A percentile compares a stretch with the other conserved stretches of the same genome.
phyloP scores from a whole-genome alignment of 2,888 invertebrate genomes.

The Drosophila paramelanica region DNA sequence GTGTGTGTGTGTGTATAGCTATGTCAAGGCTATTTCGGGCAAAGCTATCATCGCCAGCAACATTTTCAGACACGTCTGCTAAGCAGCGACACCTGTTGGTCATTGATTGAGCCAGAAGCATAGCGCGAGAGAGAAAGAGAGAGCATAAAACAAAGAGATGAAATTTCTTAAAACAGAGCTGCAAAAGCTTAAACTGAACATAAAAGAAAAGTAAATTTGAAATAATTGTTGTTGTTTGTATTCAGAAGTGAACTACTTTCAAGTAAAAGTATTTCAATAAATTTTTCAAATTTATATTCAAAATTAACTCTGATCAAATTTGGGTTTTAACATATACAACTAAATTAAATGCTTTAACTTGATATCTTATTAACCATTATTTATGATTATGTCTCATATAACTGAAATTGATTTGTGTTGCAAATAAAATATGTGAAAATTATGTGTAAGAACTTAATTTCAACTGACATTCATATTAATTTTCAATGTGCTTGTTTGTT shows the following conservation, averaged over 20 bases:
- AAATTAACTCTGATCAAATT: no score
- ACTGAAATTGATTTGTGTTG: slow-evolving; percentile 12
- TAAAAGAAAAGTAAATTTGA: background rate
- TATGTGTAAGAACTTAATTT: slow-evolving; percentile 27
- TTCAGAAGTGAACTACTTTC: no score
- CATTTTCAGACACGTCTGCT: slow-evolving; percentile 20
- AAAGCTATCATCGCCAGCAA: slow-evolving; percentile 2
- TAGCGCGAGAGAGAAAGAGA: no score
- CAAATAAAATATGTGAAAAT: slow-evolving; percentile 1
- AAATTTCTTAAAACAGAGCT: background rate
- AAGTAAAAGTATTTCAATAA: no score
- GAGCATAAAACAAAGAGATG: no score
- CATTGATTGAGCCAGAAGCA: background rate
- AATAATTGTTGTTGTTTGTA: no score
- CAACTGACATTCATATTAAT: slow-evolving; percentile 31
- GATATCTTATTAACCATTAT: background rate
- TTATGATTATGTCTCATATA: slow-evolving; percentile 6
- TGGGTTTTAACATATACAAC: no score
- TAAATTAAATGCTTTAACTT: no score
- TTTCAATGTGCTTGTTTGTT: slow-evolving; percentile 27
- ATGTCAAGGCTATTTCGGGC: slow-evolving; percentile 58
- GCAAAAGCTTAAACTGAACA: background rate
- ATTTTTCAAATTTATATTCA: no score
- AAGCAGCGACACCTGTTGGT: slow-evolving; percentile 39
- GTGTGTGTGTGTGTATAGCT: slow-evolving; percentile 9